A percentile compares a stretch with the other conserved stretches of the same genome.
Conservation (phyloP, 2,888 invertebrate genomes). For the Miltochrista miniata region DNA sequence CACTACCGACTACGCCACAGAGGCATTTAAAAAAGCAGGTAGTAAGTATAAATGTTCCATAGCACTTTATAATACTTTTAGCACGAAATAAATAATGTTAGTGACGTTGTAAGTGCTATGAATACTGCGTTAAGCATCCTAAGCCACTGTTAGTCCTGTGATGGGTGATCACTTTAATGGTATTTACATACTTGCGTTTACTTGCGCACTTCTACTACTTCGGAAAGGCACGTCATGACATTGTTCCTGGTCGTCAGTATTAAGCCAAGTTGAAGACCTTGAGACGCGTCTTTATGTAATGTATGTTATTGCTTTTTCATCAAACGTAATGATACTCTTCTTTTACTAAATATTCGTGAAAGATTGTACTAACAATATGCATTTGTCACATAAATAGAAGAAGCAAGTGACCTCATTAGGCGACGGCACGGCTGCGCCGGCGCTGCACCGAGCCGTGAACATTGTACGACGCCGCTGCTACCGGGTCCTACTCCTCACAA, state of each 20-base stretch:
- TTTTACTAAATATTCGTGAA: conserved; percentile 69
- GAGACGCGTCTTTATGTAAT: no score
- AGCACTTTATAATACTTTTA: conserved; percentile 32
- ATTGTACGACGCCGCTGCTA: conserved; percentile 36
- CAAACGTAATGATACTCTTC: neutral
- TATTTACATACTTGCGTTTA: no score
- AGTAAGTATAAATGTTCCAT: conserved; percentile 2
- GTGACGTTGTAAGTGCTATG: conserved; percentile 45
- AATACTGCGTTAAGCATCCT: no score
- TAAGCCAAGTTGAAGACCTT: no score
- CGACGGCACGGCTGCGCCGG: conserved; percentile 44
- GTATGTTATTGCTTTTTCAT: conserved; percentile 63
- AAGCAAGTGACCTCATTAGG: conserved; percentile 74
- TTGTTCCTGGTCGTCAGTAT: no score
- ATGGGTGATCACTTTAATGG: no score
- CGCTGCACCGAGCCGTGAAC: conserved; percentile 23
- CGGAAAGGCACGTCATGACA: no score
- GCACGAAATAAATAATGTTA: conserved; percentile 40
- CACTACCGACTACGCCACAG: no score
- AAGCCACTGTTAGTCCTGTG: no score
- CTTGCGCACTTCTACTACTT: no score
- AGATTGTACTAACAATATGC: conserved; percentile 70
- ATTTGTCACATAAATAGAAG: conserved; percentile 80
- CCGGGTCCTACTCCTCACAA: conserved; percentile 54
- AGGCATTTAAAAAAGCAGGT: no score